A percentile compares a stretch with the other conserved stretches of the same genome.
phyloP scores from a whole-genome alignment of 2,113 vertebrate genomes.

The Scytalopus superciliaris region DNA sequence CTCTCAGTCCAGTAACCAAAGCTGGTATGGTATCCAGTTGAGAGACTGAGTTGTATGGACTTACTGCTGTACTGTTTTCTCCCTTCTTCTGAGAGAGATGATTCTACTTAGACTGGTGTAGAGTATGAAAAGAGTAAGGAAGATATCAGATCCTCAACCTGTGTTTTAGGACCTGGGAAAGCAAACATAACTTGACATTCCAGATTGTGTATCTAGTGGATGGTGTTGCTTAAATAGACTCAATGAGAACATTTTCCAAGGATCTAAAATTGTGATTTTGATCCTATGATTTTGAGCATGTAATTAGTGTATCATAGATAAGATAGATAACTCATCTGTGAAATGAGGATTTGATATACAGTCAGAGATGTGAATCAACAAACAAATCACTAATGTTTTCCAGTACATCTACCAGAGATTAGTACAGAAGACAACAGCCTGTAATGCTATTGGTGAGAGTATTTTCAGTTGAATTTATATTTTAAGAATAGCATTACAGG shows the following conservation, averaged over 20 bases:
- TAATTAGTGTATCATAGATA: background rate
- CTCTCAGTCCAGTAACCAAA: background rate
- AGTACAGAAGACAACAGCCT: background rate
- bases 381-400: background rate
- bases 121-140: background rate
- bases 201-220: background rate
- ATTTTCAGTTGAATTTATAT: background rate
- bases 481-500: background rate
- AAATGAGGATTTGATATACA: background rate
- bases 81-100: background rate
- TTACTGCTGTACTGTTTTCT: background rate
- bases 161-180: background rate
- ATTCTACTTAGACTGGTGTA: background rate
- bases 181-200: background rate
- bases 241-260: background rate
- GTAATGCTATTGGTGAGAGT: background rate
- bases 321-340: background rate
- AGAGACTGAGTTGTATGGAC: background rate
- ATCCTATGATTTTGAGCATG: background rate
- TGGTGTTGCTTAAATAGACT: background rate
- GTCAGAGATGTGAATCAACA: background rate
- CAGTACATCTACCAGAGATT: background rate
- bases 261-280: background rate
- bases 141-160: background rate
- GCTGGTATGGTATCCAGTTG: accelerated